These are phyloP conservation scores for Arenaria interpres DNA, from an alignment of 2,113 vertebrate genomes.

Conservation along the genomic window DNA sequence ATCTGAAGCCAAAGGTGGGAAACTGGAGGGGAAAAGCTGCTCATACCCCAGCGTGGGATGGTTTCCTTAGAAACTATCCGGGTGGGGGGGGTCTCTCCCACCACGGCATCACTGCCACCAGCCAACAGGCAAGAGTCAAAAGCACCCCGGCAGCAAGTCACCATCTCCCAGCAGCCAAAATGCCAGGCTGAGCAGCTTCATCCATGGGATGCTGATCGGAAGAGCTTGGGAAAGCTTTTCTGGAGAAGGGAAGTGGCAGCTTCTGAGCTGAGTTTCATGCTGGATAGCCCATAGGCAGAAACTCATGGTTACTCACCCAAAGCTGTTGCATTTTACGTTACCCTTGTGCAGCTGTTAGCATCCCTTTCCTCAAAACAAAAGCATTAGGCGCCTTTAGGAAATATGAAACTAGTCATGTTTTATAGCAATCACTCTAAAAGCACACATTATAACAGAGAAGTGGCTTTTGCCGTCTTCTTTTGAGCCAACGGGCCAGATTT, in stretches of 20 bases:
- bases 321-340: not conserved
- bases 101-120: not conserved
- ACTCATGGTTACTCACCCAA: not conserved
- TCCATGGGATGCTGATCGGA: not conserved
- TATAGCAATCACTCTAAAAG: not conserved
- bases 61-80: not conserved
- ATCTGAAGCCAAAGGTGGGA: not conserved
- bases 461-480: not conserved
- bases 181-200: not conserved
- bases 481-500: not conserved
- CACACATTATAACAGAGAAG: not conserved
- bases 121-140: not conserved
- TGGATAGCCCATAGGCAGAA: not conserved
- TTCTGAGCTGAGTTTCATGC: not conserved
- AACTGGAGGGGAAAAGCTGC: not conserved
- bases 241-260: not conserved
- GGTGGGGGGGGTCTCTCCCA: not conserved
- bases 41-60: accelerated
- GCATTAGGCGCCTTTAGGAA: not conserved
- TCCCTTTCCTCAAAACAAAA: not conserved
- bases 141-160: not conserved
- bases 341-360: not conserved
- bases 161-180: not conserved
- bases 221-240: not conserved
- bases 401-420: not conserved